Percentiles rank a stretch among this genome's conserved stretches.
Conservation (phyloP, 2,888 invertebrate species). For the Eledone cirrhosa region DNA sequence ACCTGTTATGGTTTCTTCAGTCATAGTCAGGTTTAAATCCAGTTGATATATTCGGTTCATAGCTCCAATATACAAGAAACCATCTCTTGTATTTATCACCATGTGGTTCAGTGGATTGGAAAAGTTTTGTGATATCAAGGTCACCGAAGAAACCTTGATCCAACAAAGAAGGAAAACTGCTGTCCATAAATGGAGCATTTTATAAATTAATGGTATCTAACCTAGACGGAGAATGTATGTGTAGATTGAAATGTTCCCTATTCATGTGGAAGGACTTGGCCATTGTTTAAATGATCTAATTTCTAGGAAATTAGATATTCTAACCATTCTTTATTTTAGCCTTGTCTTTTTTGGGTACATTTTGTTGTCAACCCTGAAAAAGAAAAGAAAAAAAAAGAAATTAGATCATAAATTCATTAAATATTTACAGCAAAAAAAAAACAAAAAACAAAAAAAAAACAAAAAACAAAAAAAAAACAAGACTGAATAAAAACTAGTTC, state of each 20-base stretch:
- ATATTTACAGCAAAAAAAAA: not conserved
- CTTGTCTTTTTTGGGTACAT: conserved; percentile 12
- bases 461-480: not conserved
- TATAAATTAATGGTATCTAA: not conserved
- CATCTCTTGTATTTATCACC: conserved; percentile 39
- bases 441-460: not conserved
- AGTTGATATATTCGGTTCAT: conserved; percentile 92
- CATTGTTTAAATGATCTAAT: conserved; percentile 16
- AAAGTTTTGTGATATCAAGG: conserved; percentile 28
- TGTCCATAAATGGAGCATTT: conserved; percentile 20
- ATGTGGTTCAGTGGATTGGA: conserved; percentile 40
- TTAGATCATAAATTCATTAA: not conserved
- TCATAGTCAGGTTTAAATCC: conserved; percentile 84
- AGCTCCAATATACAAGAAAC: conserved; percentile 81
- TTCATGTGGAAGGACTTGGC: conserved; percentile 8
- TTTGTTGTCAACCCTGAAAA: not conserved
- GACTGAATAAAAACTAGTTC: not conserved
- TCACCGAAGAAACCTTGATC: not conserved
- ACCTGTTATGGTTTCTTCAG: conserved; percentile 73
- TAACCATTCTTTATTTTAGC: not conserved
- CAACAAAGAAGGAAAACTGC: conserved; percentile 12
- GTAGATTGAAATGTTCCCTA: not conserved
- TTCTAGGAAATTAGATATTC: conserved; percentile 1
- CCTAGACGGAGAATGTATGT: conserved; percentile 20
- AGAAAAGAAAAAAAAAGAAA: not conserved